Base-by-base conservation (phyloP, 2,888 invertebrate species). In the Euclidia mi region DNA sequence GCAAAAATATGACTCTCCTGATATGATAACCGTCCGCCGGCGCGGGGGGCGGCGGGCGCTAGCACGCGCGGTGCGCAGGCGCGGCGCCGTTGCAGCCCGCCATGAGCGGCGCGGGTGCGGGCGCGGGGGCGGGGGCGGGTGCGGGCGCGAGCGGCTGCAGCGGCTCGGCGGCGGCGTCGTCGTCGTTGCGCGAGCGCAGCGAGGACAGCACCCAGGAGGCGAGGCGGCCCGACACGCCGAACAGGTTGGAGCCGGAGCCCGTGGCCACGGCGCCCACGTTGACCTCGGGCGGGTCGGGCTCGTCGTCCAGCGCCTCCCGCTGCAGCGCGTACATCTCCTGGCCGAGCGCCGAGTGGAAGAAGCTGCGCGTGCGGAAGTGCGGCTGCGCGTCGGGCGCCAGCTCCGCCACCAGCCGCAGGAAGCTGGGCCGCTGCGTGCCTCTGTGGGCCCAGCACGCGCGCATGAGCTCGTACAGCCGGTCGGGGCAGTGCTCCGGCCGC, bases 401-500 rank as follows among this genome's bases (percentile, higher is more conserved):
- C 82, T 96, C 95, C 2, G 96, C 96, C 72, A 98, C 97, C 14
- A 98, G 96, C 65, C 96, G 96, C 76, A 98, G 95, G 95, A 99
- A 99, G 52, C 96, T 95, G 18, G 99, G 99, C 55, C 99, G 95
- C 46, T 95, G 7, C 94, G 29, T 95, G 92, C 0, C 96, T 73
- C 97, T 96, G 88, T 97, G 97, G 78, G 97, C 96, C 99, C 99
- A 99, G 88, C 99, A 99, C 65, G 95, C 95, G 71, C 96, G 95
- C 99, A 99, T 99, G 66, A 99, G 94, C 69, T 96, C 96, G 91
- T 98, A 98, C 87, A 99, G 94, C 76, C 97, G 96, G 82, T 98
- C 98, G 0, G 99, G 99, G 90, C 99, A 99, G 88, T 98, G 98
- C 88, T 98, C 98, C 0, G 99, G 99, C 60, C 97, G 96, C 88